Base-by-base conservation (phyloP, 2,888 invertebrate genomes). In the Luperina testacea region DNA sequence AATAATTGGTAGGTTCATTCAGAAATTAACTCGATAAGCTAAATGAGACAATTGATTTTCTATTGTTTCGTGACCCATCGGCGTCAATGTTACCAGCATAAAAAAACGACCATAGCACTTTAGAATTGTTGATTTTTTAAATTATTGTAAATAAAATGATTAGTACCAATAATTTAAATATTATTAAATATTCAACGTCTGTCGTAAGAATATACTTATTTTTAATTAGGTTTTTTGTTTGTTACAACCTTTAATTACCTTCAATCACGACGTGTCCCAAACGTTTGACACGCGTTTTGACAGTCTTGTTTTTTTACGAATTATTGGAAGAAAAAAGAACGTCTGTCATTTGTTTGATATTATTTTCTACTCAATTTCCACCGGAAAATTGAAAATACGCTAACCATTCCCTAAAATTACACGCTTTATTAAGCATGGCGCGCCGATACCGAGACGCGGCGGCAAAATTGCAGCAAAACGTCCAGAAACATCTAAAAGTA, bases 381-480 rank as follows among this genome's bases (percentile, higher is more conserved):
- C 65, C n/a, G 38, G 51, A 59, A 71, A 38, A 77, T 73, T 75
- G 20, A 75, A 72, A 86, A 67, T 51, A 86, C 59, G 7, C 15
- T 8, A 42, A 32, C 3, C 13, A 64, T 38, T 67, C 1, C 27
- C 1, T 11, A n/a, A 42, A 45, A 64, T 38, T 80, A 8, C 6
- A 72, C 71, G 3, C 24, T 68, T 53, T 20, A 64, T 0, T n/a
- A 59, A 89, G n/a, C 68, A 97, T 97, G 96, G 94, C 96, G 38
- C 92, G 95, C 71, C 92, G 95, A 83, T 97, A 96, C 81, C 92
- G 93, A 69, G 96, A 96, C 68, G 96, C 95, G 24, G 96, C 96
- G 83, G 96, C 96, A 3, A 96, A 96, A 91, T 61, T 96, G 89
- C 96, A 97, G 87, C 93, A 94, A 90, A 96, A 94, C 84, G 95